phyloP scores from a whole-genome alignment of 2,113 vertebrate genomes.

The Brachyhypopomus gauderio region DNA sequence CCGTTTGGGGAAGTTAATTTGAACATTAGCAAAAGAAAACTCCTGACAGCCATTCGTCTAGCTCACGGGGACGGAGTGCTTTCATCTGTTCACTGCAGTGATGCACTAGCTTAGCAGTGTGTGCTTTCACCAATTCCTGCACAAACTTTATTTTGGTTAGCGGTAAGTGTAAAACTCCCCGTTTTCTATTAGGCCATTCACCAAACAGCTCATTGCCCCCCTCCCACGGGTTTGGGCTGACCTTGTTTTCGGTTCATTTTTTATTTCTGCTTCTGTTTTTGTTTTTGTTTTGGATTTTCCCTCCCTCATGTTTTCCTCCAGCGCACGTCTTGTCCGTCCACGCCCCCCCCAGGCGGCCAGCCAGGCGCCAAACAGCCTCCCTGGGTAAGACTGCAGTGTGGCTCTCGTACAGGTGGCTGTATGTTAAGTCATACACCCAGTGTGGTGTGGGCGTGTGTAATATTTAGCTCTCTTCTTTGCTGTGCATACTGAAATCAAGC shows the following conservation, averaged over 20 bases:
- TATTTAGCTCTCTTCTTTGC: neutral
- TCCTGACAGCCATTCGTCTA: constrained; percentile 40
- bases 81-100: constrained; percentile 26
- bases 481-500: neutral
- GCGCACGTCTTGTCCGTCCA: constrained; percentile 70
- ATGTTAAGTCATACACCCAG: neutral
- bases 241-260: constrained; percentile 47
- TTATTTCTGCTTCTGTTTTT: constrained; percentile 49
- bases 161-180: neutral
- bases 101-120: neutral
- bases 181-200: neutral
- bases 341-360: constrained; percentile 73
- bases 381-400: constrained; percentile 67
- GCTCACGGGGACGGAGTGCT: neutral
- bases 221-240: neutral
- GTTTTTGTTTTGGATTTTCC: constrained; percentile 38
- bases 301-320: constrained; percentile 55
- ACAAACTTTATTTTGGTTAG: neutral
- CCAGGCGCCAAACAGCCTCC: constrained; percentile 70
- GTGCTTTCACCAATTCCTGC: neutral
- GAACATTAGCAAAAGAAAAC: constrained; percentile 34
- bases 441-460: neutral
- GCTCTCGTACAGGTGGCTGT: neutral
- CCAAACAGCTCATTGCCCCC: constrained; percentile 20
- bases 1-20: constrained; percentile 47